Evolutionary conservation across 2,113 vertebrate genomes (phyloP).

Genomic region (Ploceus nigricollis): DNA sequence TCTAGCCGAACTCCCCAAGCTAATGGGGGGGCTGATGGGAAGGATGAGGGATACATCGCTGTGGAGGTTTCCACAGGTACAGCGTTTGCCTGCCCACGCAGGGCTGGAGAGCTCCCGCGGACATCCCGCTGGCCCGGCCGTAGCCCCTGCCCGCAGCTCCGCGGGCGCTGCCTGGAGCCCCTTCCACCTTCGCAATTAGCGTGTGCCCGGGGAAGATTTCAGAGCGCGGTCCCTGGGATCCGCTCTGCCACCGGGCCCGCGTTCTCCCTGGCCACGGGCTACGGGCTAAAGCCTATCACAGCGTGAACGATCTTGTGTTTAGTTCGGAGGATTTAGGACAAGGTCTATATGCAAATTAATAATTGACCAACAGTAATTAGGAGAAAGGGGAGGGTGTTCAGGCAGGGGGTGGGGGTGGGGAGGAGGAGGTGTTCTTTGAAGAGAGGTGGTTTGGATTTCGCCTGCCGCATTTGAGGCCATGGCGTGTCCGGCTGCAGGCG

Average conservation of each 20-base stretch:
- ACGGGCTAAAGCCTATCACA: conserved; percentile 32
- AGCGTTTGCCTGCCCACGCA: background rate
- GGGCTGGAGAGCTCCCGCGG: background rate
- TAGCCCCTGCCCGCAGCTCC: background rate
- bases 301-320: conserved; percentile 24
- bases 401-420: background rate
- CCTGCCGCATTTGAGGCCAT: background rate
- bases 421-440: background rate
- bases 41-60: background rate
- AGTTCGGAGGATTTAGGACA: conserved; percentile 8
- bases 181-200: background rate
- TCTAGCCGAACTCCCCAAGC: background rate
- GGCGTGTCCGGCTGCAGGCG: background rate
- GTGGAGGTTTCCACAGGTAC: background rate
- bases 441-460: background rate
- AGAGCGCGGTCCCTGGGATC: background rate
- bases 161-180: background rate
- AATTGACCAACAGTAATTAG: conserved; percentile 51
- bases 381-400: background rate
- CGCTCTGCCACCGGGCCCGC: background rate
- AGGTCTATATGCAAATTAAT: conserved; percentile 57
- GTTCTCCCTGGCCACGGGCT: conserved; percentile 11
- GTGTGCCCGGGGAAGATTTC: background rate
- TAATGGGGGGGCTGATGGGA: background rate
- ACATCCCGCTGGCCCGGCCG: background rate